These are phyloP conservation scores for Drosophila dunni DNA, from an alignment of 1,140 invertebrate species.

Conservation along the genomic window DNA sequence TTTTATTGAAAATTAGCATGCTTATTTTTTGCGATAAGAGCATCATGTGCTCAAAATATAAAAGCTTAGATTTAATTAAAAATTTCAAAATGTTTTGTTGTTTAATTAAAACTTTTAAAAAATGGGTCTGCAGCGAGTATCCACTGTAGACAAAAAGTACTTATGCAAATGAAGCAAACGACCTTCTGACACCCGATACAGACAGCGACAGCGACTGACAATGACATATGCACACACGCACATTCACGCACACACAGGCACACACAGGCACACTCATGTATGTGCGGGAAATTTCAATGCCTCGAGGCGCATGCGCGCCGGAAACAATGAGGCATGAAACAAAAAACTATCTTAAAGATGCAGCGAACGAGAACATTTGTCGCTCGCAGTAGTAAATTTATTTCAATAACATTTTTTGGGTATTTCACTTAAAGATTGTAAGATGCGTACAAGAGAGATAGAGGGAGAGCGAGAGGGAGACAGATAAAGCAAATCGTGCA, in stretches of 20 bases:
- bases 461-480: neutral
- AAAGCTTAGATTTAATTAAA: too few species aligned
- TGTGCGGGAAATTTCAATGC: slow-evolving; percentile 33
- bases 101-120: neutral
- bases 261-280: slow-evolving; percentile 1
- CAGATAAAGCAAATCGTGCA: neutral
- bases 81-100: neutral
- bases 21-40: too few species aligned
- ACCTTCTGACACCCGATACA: slow-evolving; percentile 42
- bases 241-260: slow-evolving; percentile 3
- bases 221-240: slow-evolving; percentile 36
- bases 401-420: slow-evolving; percentile 1
- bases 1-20: too few species aligned
- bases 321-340: slow-evolving; percentile 48
- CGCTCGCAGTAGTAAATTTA: neutral
- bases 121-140: neutral
- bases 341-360: slow-evolving; percentile 35
- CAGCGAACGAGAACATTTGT: slow-evolving; percentile 11
- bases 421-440: neutral
- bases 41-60: too few species aligned
- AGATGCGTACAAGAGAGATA: neutral
- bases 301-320: slow-evolving; percentile 37
- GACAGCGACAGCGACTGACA: slow-evolving; percentile 29
- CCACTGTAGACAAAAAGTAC: slow-evolving; percentile 22
- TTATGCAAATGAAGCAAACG: slow-evolving; percentile 44